Base-by-base conservation (phyloP, 2,797 vertebrate species). In the Heteromormyrus szaboi region DNA sequence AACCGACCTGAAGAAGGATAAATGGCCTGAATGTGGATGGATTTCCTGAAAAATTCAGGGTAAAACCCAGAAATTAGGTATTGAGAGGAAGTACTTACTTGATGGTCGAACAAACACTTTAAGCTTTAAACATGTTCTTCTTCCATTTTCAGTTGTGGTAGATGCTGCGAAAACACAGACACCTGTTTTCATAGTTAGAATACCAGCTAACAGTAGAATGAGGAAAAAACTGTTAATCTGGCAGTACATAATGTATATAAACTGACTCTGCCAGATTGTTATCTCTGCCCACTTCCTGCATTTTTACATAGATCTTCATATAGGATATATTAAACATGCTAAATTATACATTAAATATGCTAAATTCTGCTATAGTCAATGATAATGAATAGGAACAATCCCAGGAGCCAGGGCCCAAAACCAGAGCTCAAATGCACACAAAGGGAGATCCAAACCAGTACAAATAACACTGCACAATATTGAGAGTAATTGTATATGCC, bases 71-170 rank as follows among this genome's bases (percentile, higher is more conserved):
- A 6, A 22, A 51, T 86, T 56, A 50, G 17, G 46, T n/a, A 68
- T 9, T 33, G 14, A 53, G 25, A 44, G 44, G 25, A 65, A 98
- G 72, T 37, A 79, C 98, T 98, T 97, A 99, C 98, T 98, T 93
- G 97, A 96, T 91, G 97, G 98, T 93, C 98, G 96, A 94, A 99
- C 98, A 93, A 98, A 99, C 93, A 99, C 97, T 95, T 97, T 99
- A 93, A 99, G 97, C 93, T 97, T 97, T 90, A 99, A 95, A 94
- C 98, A 99, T 95, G 96, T 97, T 90, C 96, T 95, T 91, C 96
- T 97, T 93, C 98, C 97, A 33, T 97, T 97, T 93, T 97, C 96
- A 90, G 97, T 97, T 56, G 98, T 97, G 1, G 97, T 96, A 90
- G 98, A 98, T 90, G 98, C 98, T 99, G 95, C 84, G 92, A 92